phyloP scores from a whole-genome alignment of 2,113 vertebrate species.

The Psammodynastes pulverulentus region DNA sequence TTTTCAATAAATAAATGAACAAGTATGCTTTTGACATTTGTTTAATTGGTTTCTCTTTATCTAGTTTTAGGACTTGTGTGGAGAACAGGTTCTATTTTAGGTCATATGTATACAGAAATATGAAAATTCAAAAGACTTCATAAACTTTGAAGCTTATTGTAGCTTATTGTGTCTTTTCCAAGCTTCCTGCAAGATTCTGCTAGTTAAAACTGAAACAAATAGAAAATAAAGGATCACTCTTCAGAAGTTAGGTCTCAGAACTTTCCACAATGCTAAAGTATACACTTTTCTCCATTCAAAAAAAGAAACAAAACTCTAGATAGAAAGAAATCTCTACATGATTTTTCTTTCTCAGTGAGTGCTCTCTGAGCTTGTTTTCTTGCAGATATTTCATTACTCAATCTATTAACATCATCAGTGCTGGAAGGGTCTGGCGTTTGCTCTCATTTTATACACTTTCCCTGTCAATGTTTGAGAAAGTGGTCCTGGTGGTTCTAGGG shows the following conservation, averaged over 20 bases:
- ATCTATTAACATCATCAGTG: not conserved
- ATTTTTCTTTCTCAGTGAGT: not conserved
- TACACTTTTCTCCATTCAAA: not conserved
- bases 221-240: not conserved
- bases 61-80: not conserved
- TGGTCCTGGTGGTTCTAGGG: too few relatives aligned
- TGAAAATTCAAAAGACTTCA: not conserved
- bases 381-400: not conserved
- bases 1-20: not conserved
- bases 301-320: not conserved
- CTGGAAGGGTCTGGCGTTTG: not conserved
- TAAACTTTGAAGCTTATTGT: not conserved
- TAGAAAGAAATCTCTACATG: not conserved
- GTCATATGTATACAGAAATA: not conserved
- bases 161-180: not conserved
- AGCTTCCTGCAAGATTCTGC: not conserved
- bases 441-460: not conserved
- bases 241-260: not conserved
- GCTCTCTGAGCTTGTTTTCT: not conserved
- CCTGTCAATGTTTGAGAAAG: too few relatives aligned
- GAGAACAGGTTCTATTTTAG: not conserved
- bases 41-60: not conserved
- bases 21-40: not conserved
- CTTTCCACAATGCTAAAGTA: not conserved
- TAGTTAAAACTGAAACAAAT: not conserved